Evolutionary conservation across 2,888 invertebrate genomes (phyloP).

Genomic region (Desoria tigrina): DNA sequence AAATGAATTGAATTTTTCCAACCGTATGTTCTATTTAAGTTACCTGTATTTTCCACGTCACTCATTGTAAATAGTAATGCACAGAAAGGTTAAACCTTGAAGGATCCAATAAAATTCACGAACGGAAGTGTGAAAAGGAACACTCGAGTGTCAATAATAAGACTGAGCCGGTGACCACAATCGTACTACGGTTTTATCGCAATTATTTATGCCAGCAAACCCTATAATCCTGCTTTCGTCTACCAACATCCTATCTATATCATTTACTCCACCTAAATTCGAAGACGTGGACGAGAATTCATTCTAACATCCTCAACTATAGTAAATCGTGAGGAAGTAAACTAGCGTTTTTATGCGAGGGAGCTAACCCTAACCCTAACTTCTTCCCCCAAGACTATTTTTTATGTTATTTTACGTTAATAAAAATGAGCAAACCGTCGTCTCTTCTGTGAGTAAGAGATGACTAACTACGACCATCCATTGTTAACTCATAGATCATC

Average conservation of each 20-base stretch:
- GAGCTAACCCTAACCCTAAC: not conserved
- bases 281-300: not conserved
- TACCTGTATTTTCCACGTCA: slow-evolving; percentile 28
- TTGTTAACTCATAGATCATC: slow-evolving; percentile 2
- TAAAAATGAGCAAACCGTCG: too few species aligned
- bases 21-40: not conserved
- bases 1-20: too few species aligned
- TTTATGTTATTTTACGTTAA: too few species aligned
- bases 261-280: not conserved
- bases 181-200: slow-evolving; percentile 34
- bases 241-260: not conserved
- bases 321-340: not conserved
- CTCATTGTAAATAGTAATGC: slow-evolving; percentile 27
- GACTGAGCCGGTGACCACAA: slow-evolving; percentile 36
- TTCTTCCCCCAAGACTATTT: too few species aligned
- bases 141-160: slow-evolving; percentile 29
- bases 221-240: too few species aligned
- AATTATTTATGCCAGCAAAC: slow-evolving; percentile 39
- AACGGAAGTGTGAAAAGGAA: slow-evolving; percentile 14
- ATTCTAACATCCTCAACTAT: not conserved
- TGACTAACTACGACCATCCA: not conserved
- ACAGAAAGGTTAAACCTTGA: too few species aligned
- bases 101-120: not conserved
- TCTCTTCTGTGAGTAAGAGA: too few species aligned
- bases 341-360: not conserved